Percentiles rank a stretch among this genome's conserved stretches.
phyloP scores from a whole-genome alignment of 2,888 invertebrate species.

The Hirtodrosophila cameraria region DNA sequence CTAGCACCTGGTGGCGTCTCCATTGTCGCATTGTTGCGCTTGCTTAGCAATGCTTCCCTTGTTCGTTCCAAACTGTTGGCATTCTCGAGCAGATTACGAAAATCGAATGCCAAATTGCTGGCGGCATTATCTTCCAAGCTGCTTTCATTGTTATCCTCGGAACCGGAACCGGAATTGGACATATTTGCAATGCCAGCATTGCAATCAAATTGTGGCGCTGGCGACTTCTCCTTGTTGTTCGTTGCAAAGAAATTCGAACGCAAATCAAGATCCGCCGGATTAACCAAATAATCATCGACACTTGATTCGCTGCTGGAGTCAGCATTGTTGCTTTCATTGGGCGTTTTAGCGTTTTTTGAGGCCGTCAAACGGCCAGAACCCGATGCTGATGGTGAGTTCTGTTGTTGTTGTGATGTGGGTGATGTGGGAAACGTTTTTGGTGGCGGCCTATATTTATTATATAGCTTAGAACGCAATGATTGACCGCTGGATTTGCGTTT shows the following conservation, averaged over 20 bases:
- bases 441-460: constrained; percentile 80
- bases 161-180: constrained; percentile 80
- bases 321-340: constrained; percentile 68
- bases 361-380: constrained; percentile 56
- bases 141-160: constrained; percentile 79
- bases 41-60: constrained; percentile 83
- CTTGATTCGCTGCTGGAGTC: constrained; percentile 59
- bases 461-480: constrained; percentile 78
- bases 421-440: constrained; percentile 76
- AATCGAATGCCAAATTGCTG: constrained; percentile 70
- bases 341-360: constrained; percentile 81
- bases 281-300: constrained; percentile 85
- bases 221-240: constrained; percentile 56
- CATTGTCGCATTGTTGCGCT: constrained; percentile 58
- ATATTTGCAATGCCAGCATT: constrained; percentile 80
- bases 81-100: constrained; percentile 86
- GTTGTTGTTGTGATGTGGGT: constrained; percentile 48
- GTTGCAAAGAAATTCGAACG: constrained; percentile 85
- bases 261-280: constrained; percentile 85
- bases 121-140: constrained; percentile 64
- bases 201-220: constrained; percentile 81
- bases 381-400: constrained; percentile 79
- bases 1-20: constrained; percentile 23
- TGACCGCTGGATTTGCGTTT: constrained; percentile 75
- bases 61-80: constrained; percentile 87